Conservation (phyloP, 2,113 vertebrate genomes). For the Bungarus multicinctus region DNA sequence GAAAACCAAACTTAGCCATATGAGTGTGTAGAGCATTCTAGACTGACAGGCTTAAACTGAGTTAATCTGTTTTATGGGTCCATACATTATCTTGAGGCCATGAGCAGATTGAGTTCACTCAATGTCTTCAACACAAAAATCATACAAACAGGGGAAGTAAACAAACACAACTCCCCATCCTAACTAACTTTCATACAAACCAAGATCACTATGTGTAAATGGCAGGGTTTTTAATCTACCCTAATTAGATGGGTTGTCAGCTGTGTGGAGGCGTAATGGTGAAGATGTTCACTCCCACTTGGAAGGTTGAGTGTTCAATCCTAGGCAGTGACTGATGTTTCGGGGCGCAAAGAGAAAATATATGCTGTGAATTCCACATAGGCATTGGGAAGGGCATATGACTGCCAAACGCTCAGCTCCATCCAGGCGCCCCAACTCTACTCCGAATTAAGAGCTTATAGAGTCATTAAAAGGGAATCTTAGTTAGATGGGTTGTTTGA, state of each 20-base stretch:
- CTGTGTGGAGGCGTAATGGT: no score
- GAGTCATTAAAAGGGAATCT: no score
- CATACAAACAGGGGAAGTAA: neutral
- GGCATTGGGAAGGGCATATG: no score
- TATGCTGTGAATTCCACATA: no score
- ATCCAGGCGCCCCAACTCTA: no score
- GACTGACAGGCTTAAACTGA: neutral
- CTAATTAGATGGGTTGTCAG: neutral
- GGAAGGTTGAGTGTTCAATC: no score
- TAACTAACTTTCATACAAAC: neutral
- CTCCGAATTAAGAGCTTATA: no score
- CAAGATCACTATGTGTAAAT: neutral
- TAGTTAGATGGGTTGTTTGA: neutral
- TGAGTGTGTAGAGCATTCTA: neutral
- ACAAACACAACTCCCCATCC: neutral
- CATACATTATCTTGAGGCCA: neutral
- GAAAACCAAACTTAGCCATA: neutral
- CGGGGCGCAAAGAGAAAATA: no score
- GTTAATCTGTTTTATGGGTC: neutral
- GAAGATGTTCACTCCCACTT: no score
- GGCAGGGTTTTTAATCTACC: neutral
- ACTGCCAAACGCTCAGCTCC: no score
- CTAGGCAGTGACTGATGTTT: no score
- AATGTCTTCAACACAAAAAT: neutral
- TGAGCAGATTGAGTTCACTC: neutral